phyloP scores from a whole-genome alignment of 2,113 vertebrate genomes.

The Pseudopipra pipra region DNA sequence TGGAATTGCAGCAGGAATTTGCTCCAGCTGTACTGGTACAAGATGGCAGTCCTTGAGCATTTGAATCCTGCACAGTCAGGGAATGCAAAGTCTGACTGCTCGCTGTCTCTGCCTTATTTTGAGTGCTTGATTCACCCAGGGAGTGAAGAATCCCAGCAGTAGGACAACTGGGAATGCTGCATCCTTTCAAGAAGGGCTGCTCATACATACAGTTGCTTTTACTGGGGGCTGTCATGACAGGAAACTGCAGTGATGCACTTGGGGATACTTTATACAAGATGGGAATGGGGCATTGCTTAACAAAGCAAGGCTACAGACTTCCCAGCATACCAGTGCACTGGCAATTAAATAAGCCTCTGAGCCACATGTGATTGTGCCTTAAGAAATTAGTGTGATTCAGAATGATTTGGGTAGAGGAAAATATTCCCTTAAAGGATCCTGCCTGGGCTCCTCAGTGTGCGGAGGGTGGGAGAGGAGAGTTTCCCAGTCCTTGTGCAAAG shows the following conservation, averaged over 20 bases:
- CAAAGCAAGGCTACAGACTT: not conserved
- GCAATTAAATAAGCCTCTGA: conserved; percentile 45
- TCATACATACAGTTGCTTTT: not conserved
- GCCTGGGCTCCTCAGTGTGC: not conserved
- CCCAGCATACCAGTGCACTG: not conserved
- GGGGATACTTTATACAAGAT: not conserved
- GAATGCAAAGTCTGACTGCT: not conserved
- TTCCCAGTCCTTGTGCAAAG: conserved; percentile 48
- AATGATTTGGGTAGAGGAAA: conserved; percentile 32
- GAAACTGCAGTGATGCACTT: not conserved
- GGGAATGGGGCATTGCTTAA: conserved; percentile 23
- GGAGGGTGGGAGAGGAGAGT: conserved; percentile 35
- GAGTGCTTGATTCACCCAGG: not conserved
- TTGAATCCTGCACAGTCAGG: not conserved
- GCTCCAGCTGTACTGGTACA: not conserved
- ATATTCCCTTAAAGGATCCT: conserved; percentile 34
- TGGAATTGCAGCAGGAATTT: not conserved
- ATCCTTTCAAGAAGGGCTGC: not conserved
- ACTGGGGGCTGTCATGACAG: not conserved
- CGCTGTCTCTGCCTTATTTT: not conserved
- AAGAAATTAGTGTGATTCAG: conserved; percentile 51
- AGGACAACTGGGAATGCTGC: not conserved
- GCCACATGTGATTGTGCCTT: conserved; percentile 38
- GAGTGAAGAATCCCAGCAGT: not conserved
- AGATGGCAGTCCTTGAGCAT: not conserved